Evolutionary conservation across 2,113 vertebrate species (phyloP).

Genomic region (Syrrhaptes paradoxus): DNA sequence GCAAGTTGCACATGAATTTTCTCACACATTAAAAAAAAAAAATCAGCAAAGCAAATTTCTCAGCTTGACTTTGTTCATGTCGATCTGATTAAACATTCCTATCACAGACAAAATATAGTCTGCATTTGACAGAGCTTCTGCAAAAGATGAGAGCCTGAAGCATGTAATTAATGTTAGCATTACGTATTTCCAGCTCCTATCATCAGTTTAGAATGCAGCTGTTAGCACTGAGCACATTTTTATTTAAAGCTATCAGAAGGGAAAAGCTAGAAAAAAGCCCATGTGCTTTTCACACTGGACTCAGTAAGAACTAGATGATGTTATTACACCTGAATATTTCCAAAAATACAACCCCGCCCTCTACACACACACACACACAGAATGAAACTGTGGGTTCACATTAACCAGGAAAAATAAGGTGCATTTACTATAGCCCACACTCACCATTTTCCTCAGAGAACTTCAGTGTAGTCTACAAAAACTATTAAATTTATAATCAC

Average conservation of each 20-base stretch:
- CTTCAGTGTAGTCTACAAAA: not conserved
- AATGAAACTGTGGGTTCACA: not conserved
- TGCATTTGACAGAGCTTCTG: constrained; percentile 2
- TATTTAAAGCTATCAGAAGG: not conserved
- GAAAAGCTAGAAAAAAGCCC: not conserved
- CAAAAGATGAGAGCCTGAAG: constrained; percentile 1
- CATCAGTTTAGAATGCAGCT: not conserved
- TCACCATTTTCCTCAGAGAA: not conserved
- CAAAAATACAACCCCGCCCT: not conserved
- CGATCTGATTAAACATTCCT: not conserved
- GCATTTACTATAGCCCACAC: not conserved
- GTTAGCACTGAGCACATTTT: not conserved
- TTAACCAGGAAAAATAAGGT: not conserved
- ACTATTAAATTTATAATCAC: not conserved
- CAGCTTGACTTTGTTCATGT: not conserved
- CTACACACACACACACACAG: not conserved
- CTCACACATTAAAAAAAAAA: not conserved
- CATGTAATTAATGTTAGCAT: not conserved
- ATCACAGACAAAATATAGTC: not conserved
- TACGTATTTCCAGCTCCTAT: not conserved
- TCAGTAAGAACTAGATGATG: not conserved
- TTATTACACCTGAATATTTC: not conserved
- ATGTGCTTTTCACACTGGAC: not conserved
- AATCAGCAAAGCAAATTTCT: not conserved
- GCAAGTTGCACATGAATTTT: not conserved